These are phyloP conservation scores for Isurus oxyrinchus DNA, from an alignment of 2,113 vertebrate species.

Conservation along the genomic window DNA sequence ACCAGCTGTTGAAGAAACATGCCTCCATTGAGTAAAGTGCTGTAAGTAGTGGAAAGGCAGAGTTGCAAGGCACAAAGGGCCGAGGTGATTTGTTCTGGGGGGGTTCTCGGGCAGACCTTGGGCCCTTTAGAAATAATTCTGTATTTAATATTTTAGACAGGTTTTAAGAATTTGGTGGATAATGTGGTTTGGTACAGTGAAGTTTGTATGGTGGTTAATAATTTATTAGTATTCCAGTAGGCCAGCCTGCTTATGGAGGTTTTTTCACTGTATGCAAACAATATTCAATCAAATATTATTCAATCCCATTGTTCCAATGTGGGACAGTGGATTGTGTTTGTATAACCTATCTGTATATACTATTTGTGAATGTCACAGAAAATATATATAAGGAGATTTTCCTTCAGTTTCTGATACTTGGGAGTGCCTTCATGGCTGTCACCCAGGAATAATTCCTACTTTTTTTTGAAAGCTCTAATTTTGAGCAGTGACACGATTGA, in stretches of 20 bases:
- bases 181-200: constrained; percentile 33
- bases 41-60: not conserved
- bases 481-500: not conserved
- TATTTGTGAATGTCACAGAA: not conserved
- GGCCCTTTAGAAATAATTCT: constrained; percentile 16
- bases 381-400: not conserved
- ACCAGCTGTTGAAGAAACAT: not conserved
- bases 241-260: not conserved
- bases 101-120: not conserved
- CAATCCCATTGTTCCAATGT: not conserved
- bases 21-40: not conserved
- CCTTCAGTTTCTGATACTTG: not conserved
- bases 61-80: not conserved
- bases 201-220: constrained; percentile 31
- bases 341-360: not conserved
- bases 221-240: constrained; percentile 26
- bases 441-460: not conserved
- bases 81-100: not conserved
- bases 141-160: constrained; percentile 25
- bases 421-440: not conserved
- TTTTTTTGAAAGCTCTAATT: not conserved
- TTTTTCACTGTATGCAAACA: constrained; percentile 20
- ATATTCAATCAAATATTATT: not conserved
- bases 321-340: constrained; percentile 7
- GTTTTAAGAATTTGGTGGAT: constrained; percentile 29